A percentile compares a stretch with the other conserved stretches of the same genome.
Conservation (phyloP, 2,797 vertebrate genomes). For the Brachyrhaphis roseni region DNA sequence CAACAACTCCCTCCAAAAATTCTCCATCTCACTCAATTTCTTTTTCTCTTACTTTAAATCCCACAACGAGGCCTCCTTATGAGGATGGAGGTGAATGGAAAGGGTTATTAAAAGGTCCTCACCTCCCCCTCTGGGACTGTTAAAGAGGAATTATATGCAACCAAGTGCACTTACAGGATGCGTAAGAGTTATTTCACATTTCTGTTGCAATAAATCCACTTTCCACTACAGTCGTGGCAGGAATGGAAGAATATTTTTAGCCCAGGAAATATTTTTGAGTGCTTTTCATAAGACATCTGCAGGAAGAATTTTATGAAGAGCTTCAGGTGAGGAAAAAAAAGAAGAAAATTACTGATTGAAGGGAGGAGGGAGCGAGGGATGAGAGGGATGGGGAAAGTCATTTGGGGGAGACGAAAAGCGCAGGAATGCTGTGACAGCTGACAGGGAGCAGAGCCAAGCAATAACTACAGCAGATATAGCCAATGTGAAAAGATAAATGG, state of each 20-base stretch:
- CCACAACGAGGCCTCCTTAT: slow-evolving; percentile 71
- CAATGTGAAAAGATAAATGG: slow-evolving; percentile 73
- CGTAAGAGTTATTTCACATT: slow-evolving; percentile 72
- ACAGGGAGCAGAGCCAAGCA: slow-evolving; percentile 68
- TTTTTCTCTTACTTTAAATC: slow-evolving; percentile 9
- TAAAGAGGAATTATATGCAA: slow-evolving; percentile 77
- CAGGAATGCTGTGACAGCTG: slow-evolving; percentile 53
- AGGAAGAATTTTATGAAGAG: slow-evolving; percentile 53
- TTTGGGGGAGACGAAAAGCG: slow-evolving; percentile 28
- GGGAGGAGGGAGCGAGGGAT: slow-evolving; percentile 31
- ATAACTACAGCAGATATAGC: slow-evolving; percentile 66
- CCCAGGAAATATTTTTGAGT: slow-evolving; percentile 41
- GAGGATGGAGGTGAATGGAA: slow-evolving; percentile 75
- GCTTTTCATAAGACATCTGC: slow-evolving; percentile 40
- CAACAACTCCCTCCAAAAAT: background rate
- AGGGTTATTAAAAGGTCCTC: slow-evolving; percentile 81
- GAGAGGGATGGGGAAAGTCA: slow-evolving; percentile 41
- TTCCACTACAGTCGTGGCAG: slow-evolving; percentile 40
- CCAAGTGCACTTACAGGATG: slow-evolving; percentile 72
- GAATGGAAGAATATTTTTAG: slow-evolving; percentile 55
- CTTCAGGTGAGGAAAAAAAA: slow-evolving; percentile 45
- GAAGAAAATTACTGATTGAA: slow-evolving; percentile 45
- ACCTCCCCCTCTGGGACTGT: slow-evolving; percentile 67
- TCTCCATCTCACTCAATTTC: background rate
- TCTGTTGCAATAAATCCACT: slow-evolving; percentile 68